These are phyloP conservation scores for Zapornia atra DNA, from an alignment of 2,113 vertebrate genomes.

Conservation along the genomic window DNA sequence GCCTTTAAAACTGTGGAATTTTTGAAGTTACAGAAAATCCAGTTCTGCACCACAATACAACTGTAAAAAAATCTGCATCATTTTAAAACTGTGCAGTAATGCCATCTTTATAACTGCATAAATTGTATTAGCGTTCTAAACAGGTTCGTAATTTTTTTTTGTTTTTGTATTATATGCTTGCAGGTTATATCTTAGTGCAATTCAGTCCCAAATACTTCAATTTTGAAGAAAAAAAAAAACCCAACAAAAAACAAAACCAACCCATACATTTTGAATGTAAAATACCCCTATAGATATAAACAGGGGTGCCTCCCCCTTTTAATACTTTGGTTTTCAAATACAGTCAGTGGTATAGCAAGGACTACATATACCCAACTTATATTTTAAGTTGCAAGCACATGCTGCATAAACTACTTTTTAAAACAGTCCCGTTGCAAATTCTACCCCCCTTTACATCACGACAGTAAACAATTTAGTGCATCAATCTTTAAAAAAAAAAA, in stretches of 20 bases:
- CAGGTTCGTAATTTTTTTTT: constrained; percentile 76
- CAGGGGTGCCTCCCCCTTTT: constrained; percentile 79
- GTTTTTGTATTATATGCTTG: constrained; percentile 85
- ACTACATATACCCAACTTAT: constrained; percentile 89
- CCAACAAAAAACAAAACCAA: background rate
- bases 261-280: constrained; percentile 86
- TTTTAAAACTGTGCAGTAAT: constrained; percentile 87
- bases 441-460: constrained; percentile 85
- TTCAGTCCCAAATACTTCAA: constrained; percentile 90
- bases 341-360: constrained; percentile 88
- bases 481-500: constrained; percentile 77
- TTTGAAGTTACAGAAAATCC: constrained; percentile 89
- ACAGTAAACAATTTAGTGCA: constrained; percentile 90
- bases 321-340: constrained; percentile 93
- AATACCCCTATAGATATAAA: constrained; percentile 83
- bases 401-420: constrained; percentile 89
- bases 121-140: constrained; percentile 88
- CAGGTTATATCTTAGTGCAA: constrained; percentile 93
- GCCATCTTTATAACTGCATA: constrained; percentile 85
- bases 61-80: constrained; percentile 89
- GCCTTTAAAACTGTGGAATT: constrained; percentile 93
- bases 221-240: constrained; percentile 67
- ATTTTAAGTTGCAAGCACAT: constrained; percentile 91
- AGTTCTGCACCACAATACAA: constrained; percentile 90
- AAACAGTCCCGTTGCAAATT: constrained; percentile 86